phyloP scores from a whole-genome alignment of 2,797 vertebrate species.

The Fringilla coelebs region DNA sequence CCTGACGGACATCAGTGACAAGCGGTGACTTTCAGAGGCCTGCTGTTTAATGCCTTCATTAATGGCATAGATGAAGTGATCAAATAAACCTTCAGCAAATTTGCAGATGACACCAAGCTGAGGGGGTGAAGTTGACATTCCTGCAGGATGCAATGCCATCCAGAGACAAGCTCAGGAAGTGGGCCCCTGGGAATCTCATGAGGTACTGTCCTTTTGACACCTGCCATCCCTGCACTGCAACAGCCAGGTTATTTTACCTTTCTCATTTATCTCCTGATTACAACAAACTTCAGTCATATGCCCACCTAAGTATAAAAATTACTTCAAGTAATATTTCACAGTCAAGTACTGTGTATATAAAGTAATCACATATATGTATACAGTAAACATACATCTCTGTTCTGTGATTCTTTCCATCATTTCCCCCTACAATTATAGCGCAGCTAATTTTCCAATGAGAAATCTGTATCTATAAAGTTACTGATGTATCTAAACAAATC shows the following conservation, averaged over 20 bases:
- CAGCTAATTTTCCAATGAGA: background rate
- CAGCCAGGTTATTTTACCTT: background rate
- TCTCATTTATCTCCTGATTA: background rate
- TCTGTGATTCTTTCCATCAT: background rate
- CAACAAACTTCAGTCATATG: background rate
- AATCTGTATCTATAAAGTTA: background rate
- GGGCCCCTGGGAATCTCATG: background rate
- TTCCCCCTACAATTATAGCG: background rate
- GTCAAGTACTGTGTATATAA: fast-evolving
- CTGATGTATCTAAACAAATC: background rate
- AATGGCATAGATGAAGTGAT: background rate
- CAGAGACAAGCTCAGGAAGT: background rate
- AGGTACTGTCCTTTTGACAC: background rate
- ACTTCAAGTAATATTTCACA: background rate
- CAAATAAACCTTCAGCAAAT: background rate
- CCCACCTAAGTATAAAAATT: fast-evolving
- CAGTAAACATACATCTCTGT: background rate
- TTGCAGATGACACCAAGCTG: background rate
- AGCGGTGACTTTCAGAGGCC: background rate
- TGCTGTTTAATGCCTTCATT: background rate
- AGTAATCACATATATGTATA: background rate
- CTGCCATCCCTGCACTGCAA: too few species aligned
- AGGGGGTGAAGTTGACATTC: background rate
- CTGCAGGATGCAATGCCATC: background rate
- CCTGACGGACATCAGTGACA: background rate